Evolutionary conservation across 35 echinoderm and acorn worm species (phyloP).

Genomic region (Acanthaster planci): DNA sequence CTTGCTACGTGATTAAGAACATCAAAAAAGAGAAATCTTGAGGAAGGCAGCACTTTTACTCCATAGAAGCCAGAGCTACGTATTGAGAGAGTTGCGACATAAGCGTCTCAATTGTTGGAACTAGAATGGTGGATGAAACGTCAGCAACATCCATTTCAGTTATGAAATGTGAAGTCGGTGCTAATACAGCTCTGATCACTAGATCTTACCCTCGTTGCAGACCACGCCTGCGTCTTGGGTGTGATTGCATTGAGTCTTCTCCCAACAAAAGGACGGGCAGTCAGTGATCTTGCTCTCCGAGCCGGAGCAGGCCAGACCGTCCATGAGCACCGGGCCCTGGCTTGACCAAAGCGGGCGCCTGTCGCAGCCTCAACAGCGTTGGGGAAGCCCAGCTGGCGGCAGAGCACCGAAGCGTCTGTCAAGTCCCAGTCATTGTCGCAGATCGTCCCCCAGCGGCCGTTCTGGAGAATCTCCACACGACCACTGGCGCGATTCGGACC

Average conservation of each 20-base stretch:
- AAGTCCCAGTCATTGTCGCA: slow-evolving; percentile 19
- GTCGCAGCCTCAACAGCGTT: slow-evolving; percentile 42
- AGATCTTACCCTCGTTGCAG: slow-evolving; percentile 36
- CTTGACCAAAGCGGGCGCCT: slow-evolving; percentile 61
- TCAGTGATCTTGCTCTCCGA: slow-evolving; percentile 40
- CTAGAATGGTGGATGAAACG: no score
- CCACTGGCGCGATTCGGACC: not conserved
- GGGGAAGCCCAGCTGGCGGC: slow-evolving; percentile 62
- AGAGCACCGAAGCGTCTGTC: slow-evolving; percentile 11
- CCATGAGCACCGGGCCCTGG: slow-evolving; percentile 47
- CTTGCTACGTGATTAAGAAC: no score
- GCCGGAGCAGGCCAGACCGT: slow-evolving; percentile 61
- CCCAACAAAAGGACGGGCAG: slow-evolving; percentile 53
- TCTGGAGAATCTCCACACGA: not conserved
- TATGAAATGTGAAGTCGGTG: no score
- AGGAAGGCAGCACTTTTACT: no score
- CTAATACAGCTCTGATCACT: no score
- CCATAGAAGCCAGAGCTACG: no score
- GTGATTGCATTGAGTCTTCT: slow-evolving; percentile 60
- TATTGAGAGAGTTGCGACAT: no score
- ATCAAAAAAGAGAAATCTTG: no score
- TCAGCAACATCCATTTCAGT: no score
- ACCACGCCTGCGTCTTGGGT: slow-evolving; percentile 67
- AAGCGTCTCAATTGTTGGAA: no score
- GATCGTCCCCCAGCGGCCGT: not conserved